Conservation (phyloP, 2,113 vertebrate genomes). For the Rynchops niger region DNA sequence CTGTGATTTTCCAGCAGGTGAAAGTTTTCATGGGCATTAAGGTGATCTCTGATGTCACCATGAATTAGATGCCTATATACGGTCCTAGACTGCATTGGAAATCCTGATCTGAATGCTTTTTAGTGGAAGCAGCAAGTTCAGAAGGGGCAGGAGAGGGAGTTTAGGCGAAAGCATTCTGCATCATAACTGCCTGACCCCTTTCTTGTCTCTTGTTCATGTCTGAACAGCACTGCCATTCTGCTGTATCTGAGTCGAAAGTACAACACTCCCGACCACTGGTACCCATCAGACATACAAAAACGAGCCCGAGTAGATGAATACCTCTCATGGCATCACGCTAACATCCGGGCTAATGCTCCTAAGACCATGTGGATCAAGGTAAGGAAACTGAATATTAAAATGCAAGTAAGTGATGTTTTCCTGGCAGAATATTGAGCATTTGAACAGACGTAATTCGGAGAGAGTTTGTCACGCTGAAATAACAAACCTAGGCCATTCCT, state of each 20-base stretch:
- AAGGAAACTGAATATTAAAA: not conserved
- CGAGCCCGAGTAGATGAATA: constrained; percentile 80
- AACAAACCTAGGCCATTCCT: not conserved
- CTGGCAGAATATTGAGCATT: not conserved
- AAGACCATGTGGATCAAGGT: constrained; percentile 77
- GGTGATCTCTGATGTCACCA: not conserved
- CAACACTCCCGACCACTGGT: constrained; percentile 83
- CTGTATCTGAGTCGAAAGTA: constrained; percentile 79
- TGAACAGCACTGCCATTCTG: constrained; percentile 77
- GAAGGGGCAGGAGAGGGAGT: not conserved
- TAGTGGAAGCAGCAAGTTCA: not conserved
- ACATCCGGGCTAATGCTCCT: constrained; percentile 71
- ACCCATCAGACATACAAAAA: constrained; percentile 78
- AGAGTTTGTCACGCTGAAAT: not conserved
- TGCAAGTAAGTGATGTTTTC: not conserved
- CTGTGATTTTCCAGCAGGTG: not conserved
- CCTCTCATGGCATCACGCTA: constrained; percentile 81
- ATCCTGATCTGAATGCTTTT: not conserved
- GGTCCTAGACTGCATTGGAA: not conserved
- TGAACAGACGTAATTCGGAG: not conserved
- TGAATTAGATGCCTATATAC: not conserved
- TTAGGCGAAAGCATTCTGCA: not conserved
- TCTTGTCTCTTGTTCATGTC: not conserved
- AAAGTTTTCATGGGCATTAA: not conserved
- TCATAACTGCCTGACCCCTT: not conserved